phyloP scores from a whole-genome alignment of 2,797 vertebrate species.

The Lates japonicus region DNA sequence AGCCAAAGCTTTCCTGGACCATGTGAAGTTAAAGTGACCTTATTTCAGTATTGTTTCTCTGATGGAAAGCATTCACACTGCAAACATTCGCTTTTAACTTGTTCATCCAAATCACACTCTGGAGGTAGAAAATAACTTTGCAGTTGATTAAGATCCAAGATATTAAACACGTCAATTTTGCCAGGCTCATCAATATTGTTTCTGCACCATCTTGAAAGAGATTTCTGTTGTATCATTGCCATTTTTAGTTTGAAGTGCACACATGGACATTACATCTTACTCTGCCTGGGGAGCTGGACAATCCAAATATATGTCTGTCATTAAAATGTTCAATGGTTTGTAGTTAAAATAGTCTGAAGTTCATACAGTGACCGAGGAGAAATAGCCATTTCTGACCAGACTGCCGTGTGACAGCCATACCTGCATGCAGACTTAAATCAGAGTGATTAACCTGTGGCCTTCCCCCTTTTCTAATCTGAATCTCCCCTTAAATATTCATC shows the following conservation, averaged over 20 bases:
- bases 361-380: conserved; percentile 54
- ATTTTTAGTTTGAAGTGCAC: conserved; percentile 36
- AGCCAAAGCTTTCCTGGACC: conserved; percentile 90
- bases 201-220: conserved; percentile 19
- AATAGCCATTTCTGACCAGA: conserved; percentile 68
- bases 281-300: conserved; percentile 11
- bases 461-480: conserved; percentile 56
- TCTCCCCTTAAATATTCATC: conserved; percentile 37
- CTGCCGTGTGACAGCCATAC: conserved; percentile 54
- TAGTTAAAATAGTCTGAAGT: not conserved
- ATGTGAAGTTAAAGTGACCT: conserved; percentile 94
- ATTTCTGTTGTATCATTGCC: conserved; percentile 21
- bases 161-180: conserved; percentile 19
- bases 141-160: conserved; percentile 9
- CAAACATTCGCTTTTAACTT: conserved; percentile 47
- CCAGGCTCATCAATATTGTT: conserved; percentile 34
- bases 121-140: conserved; percentile 15
- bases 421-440: conserved; percentile 58
- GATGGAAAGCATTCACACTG: conserved; percentile 36
- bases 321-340: conserved; percentile 6
- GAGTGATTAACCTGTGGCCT: conserved; percentile 68
- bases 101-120: conserved; percentile 40
- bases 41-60: conserved; percentile 82
- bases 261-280: not conserved
- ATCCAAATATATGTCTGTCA: conserved; percentile 7